These are phyloP conservation scores for Epicampocera succincta DNA, from an alignment of 2,888 invertebrate genomes.

Conservation along the genomic window DNA sequence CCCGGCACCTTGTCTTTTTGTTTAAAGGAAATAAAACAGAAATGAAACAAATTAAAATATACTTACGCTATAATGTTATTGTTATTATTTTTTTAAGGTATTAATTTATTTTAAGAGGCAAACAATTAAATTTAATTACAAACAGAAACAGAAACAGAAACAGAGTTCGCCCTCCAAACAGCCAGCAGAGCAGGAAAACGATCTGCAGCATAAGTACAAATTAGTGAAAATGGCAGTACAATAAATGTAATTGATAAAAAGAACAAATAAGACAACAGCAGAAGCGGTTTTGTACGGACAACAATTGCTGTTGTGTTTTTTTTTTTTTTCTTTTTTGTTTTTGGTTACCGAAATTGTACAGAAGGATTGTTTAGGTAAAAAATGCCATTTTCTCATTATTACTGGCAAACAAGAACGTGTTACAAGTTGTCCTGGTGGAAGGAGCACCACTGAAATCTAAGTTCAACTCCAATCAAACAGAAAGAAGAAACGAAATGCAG, in stretches of 20 bases:
- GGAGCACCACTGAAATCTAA: neutral
- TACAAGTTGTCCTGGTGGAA: slow-evolving; percentile 11
- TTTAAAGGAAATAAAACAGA: slow-evolving; percentile 16
- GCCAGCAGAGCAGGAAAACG: slow-evolving; percentile 16
- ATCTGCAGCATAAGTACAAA: slow-evolving; percentile 24
- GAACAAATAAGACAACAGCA: neutral
- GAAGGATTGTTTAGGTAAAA: neutral
- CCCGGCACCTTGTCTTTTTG: neutral
- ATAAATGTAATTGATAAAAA: slow-evolving; percentile 22
- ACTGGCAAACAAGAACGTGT: neutral
- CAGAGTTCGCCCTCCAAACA: slow-evolving; percentile 42
- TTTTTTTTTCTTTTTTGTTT: too few species aligned
- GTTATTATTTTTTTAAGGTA: slow-evolving; percentile 60
- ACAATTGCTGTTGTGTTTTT: slow-evolving; percentile 10
- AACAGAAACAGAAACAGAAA: slow-evolving; percentile 19
- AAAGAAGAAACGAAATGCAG: neutral
- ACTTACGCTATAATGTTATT: slow-evolving; percentile 45
- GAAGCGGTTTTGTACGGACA: neutral
- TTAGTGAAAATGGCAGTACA: slow-evolving; percentile 26
- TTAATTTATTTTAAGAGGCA: slow-evolving; percentile 64
- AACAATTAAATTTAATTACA: slow-evolving; percentile 67
- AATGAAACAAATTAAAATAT: slow-evolving; percentile 28
- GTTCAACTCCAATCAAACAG: neutral
- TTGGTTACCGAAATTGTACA: neutral
- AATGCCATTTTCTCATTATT: slow-evolving; percentile 36